phyloP scores from a whole-genome alignment of 2,797 vertebrate species.

The Clarias platycephalus region DNA sequence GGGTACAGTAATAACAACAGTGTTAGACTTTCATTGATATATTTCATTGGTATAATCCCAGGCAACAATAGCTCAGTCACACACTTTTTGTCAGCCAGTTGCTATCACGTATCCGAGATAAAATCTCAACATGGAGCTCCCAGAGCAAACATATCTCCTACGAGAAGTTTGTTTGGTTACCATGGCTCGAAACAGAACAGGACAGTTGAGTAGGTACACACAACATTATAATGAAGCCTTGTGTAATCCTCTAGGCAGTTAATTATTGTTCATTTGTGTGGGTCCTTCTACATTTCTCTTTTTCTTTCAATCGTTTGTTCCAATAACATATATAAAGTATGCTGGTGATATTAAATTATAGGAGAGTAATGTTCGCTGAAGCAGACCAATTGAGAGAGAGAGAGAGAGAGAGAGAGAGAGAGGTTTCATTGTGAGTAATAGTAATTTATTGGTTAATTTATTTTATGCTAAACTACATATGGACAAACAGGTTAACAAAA shows the following conservation, averaged over 20 bases:
- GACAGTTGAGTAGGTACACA: background rate
- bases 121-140: slow-evolving; percentile 55
- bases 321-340: background rate
- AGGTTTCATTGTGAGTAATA: too few species aligned
- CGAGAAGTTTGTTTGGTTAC: slow-evolving; percentile 54
- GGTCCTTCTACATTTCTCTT: background rate
- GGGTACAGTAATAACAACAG: slow-evolving; percentile 14
- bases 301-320: background rate
- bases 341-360: background rate
- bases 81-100: slow-evolving; percentile 40
- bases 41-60: slow-evolving; percentile 24
- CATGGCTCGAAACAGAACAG: slow-evolving; percentile 58
- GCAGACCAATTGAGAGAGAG: background rate
- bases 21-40: slow-evolving; percentile 28
- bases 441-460: background rate
- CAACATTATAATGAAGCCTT: background rate
- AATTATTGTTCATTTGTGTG: background rate
- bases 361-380: background rate
- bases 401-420: background rate
- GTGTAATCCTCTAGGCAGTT: background rate
- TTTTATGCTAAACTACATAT: background rate
- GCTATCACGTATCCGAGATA: slow-evolving; percentile 61
- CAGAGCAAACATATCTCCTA: slow-evolving; percentile 50
- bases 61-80: slow-evolving; percentile 36
- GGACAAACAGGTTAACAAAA: background rate